phyloP scores from a whole-genome alignment of 2,888 invertebrate genomes.

The Cerceris ruficornis region DNA sequence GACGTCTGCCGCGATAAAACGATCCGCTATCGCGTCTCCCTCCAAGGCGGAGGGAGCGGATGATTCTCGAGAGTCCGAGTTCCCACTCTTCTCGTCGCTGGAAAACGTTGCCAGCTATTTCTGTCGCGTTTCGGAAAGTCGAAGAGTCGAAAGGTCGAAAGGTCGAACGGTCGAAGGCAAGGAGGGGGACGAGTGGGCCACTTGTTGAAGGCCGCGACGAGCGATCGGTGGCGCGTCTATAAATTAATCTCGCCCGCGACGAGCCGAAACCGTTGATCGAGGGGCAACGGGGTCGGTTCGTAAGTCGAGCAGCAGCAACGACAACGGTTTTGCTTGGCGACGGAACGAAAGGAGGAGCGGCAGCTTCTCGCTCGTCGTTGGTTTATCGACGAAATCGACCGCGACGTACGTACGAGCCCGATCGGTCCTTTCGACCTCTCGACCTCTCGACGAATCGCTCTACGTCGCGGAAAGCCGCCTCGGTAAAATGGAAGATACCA shows the following conservation, averaged over 20 bases:
- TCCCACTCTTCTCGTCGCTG: not conserved
- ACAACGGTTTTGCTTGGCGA: not conserved
- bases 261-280: constrained; percentile 61
- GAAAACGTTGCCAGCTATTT: not conserved
- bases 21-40: too few relatives aligned
- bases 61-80: not conserved
- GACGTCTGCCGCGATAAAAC: too few relatives aligned
- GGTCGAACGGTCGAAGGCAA: not conserved
- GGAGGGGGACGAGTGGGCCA: constrained; percentile 51
- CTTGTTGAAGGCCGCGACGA: constrained; percentile 59
- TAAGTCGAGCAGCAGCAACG: constrained; percentile 52
- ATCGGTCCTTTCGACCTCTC: too few relatives aligned
- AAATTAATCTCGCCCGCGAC: constrained; percentile 57
- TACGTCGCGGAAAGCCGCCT: not conserved
- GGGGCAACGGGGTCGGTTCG: constrained; percentile 41
- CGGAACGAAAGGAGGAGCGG: not conserved
- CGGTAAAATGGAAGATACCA: not conserved
- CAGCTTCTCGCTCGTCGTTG: not conserved
- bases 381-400: not conserved
- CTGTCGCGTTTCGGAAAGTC: not conserved
- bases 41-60: too few relatives aligned
- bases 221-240: constrained; percentile 59
- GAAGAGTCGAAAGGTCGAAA: not conserved
- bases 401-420: not conserved
- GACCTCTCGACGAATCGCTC: not conserved